phyloP scores from a whole-genome alignment of 2,888 invertebrate genomes.

The Venusia cambrica region DNA sequence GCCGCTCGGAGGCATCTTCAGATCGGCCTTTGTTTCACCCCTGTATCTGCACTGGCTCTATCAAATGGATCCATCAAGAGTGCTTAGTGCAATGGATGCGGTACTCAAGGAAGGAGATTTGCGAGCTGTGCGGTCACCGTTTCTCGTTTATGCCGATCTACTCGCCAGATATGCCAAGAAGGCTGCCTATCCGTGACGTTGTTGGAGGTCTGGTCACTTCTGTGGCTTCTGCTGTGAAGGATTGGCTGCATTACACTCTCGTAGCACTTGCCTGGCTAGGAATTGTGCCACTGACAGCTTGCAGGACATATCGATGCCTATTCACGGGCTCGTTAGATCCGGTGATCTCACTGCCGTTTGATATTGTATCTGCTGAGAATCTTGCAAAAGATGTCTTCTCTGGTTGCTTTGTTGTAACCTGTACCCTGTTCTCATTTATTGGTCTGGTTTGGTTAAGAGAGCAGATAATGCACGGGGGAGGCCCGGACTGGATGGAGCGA shows the following conservation, averaged over 20 bases:
- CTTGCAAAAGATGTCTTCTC: conserved; percentile 96
- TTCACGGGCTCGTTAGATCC: conserved; percentile 95
- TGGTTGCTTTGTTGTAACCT: conserved; percentile 97
- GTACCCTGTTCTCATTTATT: conserved; percentile 97
- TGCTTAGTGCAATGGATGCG: conserved; percentile 99
- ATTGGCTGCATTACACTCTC: conserved; percentile 98
- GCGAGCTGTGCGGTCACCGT: conserved; percentile 98
- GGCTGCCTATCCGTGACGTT: conserved; percentile 95
- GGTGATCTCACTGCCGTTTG: conserved; percentile 92
- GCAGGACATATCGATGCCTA: conserved; percentile 95
- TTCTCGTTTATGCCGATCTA: conserved; percentile 99
- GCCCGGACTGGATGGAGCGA: conserved; percentile 96
- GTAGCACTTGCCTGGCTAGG: conserved; percentile 99
- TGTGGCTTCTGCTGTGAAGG: conserved; percentile 94
- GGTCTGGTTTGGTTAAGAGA: conserved; percentile 98
- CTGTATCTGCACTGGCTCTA: conserved; percentile 99
- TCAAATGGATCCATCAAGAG: conserved; percentile 99
- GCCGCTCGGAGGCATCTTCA: conserved; percentile 94
- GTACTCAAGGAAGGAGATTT: conserved; percentile 98
- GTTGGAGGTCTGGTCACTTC: conserved; percentile 94
- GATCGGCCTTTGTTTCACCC: conserved; percentile 98
- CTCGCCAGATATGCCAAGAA: conserved; percentile 99
- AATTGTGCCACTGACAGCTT: conserved; percentile 97
- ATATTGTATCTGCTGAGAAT: conserved; percentile 96
- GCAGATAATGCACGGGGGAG: conserved; percentile 98